A percentile compares a stretch with the other conserved stretches of the same genome.
Conservation (phyloP, 2,113 vertebrate species). For the Zosterops borbonicus region DNA sequence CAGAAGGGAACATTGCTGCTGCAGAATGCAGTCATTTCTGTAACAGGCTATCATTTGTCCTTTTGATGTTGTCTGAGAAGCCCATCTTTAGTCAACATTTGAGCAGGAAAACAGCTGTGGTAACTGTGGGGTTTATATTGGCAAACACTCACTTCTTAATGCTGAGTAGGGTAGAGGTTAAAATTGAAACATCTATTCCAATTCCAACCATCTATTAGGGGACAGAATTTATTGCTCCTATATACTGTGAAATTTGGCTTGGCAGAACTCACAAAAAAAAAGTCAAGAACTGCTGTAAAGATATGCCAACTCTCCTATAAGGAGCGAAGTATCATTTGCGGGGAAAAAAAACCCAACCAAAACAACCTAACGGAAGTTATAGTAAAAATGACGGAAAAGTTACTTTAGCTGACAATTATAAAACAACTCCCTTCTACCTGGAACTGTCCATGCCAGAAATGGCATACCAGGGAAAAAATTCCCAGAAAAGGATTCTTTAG, state of each 20-base stretch:
- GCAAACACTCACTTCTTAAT: conserved; percentile 15
- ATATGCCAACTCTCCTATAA: not conserved
- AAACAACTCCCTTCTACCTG: not conserved
- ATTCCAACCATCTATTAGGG: not conserved
- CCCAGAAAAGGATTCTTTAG: not conserved
- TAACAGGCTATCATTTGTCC: not conserved
- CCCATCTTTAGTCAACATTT: not conserved
- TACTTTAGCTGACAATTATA: not conserved
- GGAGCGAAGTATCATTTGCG: not conserved
- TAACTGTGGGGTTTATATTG: not conserved
- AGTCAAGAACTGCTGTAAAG: not conserved
- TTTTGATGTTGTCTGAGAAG: not conserved
- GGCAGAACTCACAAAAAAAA: not conserved
- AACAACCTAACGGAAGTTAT: not conserved
- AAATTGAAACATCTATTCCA: not conserved
- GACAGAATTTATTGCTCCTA: not conserved
- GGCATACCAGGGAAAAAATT: not conserved
- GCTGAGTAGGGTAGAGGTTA: not conserved
- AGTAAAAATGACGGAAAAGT: not conserved
- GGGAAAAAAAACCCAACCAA: not conserved
- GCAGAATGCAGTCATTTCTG: not conserved
- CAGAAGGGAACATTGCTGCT: not conserved
- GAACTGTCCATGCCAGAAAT: not conserved
- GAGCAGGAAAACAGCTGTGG: conserved; percentile 18
- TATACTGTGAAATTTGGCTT: not conserved